phyloP scores from a whole-genome alignment of 1,140 invertebrate species.

The Muscidifurax raptorellus region DNA sequence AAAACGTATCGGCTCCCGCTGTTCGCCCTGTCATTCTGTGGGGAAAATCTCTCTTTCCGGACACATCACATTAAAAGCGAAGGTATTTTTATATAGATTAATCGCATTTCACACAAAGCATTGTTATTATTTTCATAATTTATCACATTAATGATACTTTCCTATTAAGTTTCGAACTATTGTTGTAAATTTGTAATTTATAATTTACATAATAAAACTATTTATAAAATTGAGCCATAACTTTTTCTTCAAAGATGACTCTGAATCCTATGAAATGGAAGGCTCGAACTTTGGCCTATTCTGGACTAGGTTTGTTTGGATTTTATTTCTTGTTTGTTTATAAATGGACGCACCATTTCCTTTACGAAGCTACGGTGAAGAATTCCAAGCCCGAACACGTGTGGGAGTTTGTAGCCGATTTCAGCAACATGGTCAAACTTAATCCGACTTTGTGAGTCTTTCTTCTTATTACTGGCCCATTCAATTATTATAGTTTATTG shows the following conservation, averaged over 20 bases:
- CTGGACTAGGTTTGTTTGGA: slow-evolving; percentile 28
- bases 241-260: slow-evolving; percentile 61
- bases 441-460: slow-evolving; percentile 84
- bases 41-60: too few relatives aligned
- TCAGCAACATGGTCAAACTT: slow-evolving; percentile 82
- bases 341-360: slow-evolving; percentile 65
- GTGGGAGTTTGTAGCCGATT: slow-evolving; percentile 85
- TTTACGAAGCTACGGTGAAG: slow-evolving; percentile 70
- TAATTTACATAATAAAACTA: slow-evolving; percentile 4
- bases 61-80: too few relatives aligned
- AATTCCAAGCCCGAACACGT: slow-evolving; percentile 78
- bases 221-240: neutral
- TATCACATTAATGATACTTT: too few relatives aligned
- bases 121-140: too few relatives aligned
- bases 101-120: too few relatives aligned
- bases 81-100: too few relatives aligned
- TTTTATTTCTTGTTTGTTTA: slow-evolving; percentile 62
- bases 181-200: slow-evolving; percentile 4
- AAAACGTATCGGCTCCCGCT: neutral
- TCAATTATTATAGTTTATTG: neutral
- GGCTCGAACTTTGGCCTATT: slow-evolving; percentile 59
- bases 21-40: too few relatives aligned
- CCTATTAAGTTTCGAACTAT: neutral
- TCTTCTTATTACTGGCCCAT: too few relatives aligned
- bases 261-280: slow-evolving; percentile 73